Base-by-base conservation (phyloP, 1,140 invertebrate species). In the Heliconius nattereri region DNA sequence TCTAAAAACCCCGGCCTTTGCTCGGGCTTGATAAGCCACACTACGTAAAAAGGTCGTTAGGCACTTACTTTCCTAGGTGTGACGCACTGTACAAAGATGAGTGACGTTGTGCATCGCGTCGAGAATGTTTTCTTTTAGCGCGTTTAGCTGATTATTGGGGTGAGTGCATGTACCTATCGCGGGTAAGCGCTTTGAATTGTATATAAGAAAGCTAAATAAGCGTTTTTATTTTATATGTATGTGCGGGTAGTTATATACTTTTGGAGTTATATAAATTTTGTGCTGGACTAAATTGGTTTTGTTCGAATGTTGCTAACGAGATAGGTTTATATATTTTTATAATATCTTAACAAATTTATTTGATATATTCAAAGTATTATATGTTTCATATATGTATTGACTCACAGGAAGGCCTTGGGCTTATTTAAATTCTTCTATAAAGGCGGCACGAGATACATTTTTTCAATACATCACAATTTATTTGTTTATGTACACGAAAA, bases 21-120 rank as follows among this genome's bases (percentile, higher is more conserved):
- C 85, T 83, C 86, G 86, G 86, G 86, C 85, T 87, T 93, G 91
- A 92, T 92, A 92, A 92, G 92, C 91, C 86, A 90, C 87, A 92
- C 90, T 91, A 89, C 86, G 87, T 86, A 89, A 81, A 88, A 89
- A 66, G 86, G 83, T 81, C 84, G 75, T 87, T 94, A 94, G 92
- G 92, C 87, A 92, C 92, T 94, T 86, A 85, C 81, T 66, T 66
- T 66, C 73, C 85, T 87, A 93, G 92, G 92, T 94, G 92, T 94
- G 86, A 92, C 86, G 84, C 84, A 83, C 83, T 88, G 81, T 78
- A 86, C 83, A 90, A 86, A 88, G 89, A 88, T 81, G 84, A 91
- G 91, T 91, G 88, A 82, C 20, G 81, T 86, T 90, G 82, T 89
- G 79, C 85, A 86, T 89, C 86, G 79, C 77, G 79, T 80, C 79